Base-by-base conservation (phyloP, 2,113 vertebrate genomes). In the Chaenogobius annularis region DNA sequence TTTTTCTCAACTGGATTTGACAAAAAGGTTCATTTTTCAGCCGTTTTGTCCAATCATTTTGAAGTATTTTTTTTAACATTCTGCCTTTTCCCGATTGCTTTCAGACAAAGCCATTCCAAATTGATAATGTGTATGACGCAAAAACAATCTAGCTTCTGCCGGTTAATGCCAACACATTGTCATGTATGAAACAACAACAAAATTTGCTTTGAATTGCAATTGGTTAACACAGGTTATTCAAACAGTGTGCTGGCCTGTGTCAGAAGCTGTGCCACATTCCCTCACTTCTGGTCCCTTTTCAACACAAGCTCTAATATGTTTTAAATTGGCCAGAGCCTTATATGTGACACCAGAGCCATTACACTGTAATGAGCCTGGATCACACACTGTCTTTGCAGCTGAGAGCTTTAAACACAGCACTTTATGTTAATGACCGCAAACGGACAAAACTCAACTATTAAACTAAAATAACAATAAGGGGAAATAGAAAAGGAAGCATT, bases 241-340 rank as follows among this genome's bases (percentile, higher is more conserved):
- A n/a, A 54, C 17, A 20, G 50, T 70, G 72, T 77, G 84, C 81
- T 72, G 62, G 71, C 61, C 65, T 50, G 70, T 66, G 64, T 80
- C 70, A 83, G 72, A 48, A 73, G 59, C 77, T 78, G 82, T 79
- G 52, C 75, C 59, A 82, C 77, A 79, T 80, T 78, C 71, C 66
- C 73, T 83, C 68, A 69, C 62, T 73, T 76, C 72, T 70, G 72
- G 68, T 85, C 75, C 75, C 74, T 56, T 50, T 73, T 71, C 68
- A 56, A 86, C 82, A 81, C 79, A 68, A 73, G 66, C 69, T 77
- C 82, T 82, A 85, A 88, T 84, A 77, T 82, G 83, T 83, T 87
- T 88, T 83, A 79, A 90, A 87, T 84, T 85, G 82, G 81, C 80
- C 77, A 63, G 77, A 78, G 79, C 74, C 79, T 79, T 76, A 19